phyloP scores from a whole-genome alignment of 1,140 invertebrate species.

The Ditylenchus dipsaci region DNA sequence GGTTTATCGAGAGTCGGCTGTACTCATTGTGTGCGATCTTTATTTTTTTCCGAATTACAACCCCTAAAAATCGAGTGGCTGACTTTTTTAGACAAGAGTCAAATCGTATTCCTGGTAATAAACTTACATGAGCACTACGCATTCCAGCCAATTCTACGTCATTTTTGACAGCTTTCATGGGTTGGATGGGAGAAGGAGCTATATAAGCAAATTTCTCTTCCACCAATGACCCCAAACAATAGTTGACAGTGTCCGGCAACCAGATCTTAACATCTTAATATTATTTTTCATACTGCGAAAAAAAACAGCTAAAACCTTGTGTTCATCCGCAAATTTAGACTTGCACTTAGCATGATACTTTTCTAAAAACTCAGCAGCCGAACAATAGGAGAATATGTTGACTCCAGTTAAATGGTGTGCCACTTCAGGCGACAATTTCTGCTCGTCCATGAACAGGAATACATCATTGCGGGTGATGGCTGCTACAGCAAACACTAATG shows the following conservation, averaged over 20 bases:
- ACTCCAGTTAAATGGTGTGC: slow-evolving; percentile 64
- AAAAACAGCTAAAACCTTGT: not conserved
- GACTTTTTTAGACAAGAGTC: too few species aligned
- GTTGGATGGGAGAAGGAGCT: slow-evolving; percentile 67
- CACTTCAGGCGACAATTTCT: slow-evolving; percentile 65
- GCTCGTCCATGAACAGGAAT: slow-evolving; percentile 70
- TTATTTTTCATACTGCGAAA: not conserved
- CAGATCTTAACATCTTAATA: slow-evolving; percentile 30
- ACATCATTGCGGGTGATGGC: slow-evolving; percentile 69
- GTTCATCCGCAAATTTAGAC: not conserved
- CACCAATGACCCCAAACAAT: slow-evolving; percentile 39
- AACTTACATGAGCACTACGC: slow-evolving; percentile 70
- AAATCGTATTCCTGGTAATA: slow-evolving; percentile 5
- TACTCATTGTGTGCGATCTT: too few species aligned
- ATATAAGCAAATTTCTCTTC: slow-evolving; percentile 18
- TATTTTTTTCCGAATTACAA: too few species aligned
- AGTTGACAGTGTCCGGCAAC: slow-evolving; percentile 44
- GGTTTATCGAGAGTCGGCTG: too few species aligned
- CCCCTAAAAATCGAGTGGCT: too few species aligned
- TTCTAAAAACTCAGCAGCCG: slow-evolving; percentile 65
- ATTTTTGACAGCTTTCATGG: slow-evolving; percentile 88
- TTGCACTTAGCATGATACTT: slow-evolving; percentile 60
- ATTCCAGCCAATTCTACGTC: slow-evolving; percentile 78
- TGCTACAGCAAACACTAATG: slow-evolving; percentile 87
- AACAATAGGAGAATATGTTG: slow-evolving; percentile 46